Evolutionary conservation across 2,113 vertebrate genomes (phyloP).

Genomic region (Trogon melanurus): DNA sequence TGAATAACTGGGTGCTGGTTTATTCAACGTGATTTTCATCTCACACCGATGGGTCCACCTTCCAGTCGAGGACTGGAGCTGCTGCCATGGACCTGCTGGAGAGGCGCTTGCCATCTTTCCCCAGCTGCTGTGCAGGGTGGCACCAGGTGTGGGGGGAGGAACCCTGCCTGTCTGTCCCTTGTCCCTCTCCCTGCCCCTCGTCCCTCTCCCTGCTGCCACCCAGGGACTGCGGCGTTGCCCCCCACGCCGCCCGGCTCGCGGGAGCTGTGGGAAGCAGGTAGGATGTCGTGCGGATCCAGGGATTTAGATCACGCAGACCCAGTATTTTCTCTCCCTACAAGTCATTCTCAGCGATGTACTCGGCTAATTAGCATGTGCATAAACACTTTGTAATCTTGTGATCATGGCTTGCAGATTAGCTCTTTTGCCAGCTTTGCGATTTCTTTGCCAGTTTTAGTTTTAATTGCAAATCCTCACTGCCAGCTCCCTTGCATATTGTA

Average conservation of each 20-base stretch:
- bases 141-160: not conserved
- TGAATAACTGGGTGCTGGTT: not conserved
- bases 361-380: conserved; percentile 68
- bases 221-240: accelerated
- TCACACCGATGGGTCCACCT: not conserved
- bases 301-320: not conserved
- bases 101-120: accelerated
- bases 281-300: not conserved
- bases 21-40: not conserved
- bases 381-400: conserved; percentile 73
- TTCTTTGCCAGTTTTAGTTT: conserved; percentile 72
- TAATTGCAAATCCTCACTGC: conserved; percentile 74
- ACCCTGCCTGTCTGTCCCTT: not conserved
- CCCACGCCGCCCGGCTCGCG: accelerated
- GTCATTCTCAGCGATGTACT: conserved; percentile 51
- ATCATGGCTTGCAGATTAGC: conserved; percentile 71
- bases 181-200: not conserved
- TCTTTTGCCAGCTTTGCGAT: conserved; percentile 73
- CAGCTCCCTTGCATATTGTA: conserved; percentile 70
- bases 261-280: not conserved
- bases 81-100: not conserved
- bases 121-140: not conserved
- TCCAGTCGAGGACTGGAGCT: not conserved
- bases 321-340: conserved; percentile 2
- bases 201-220: not conserved